phyloP scores from a whole-genome alignment of 2,113 vertebrate genomes.

The Oxyruncus cristatus region DNA sequence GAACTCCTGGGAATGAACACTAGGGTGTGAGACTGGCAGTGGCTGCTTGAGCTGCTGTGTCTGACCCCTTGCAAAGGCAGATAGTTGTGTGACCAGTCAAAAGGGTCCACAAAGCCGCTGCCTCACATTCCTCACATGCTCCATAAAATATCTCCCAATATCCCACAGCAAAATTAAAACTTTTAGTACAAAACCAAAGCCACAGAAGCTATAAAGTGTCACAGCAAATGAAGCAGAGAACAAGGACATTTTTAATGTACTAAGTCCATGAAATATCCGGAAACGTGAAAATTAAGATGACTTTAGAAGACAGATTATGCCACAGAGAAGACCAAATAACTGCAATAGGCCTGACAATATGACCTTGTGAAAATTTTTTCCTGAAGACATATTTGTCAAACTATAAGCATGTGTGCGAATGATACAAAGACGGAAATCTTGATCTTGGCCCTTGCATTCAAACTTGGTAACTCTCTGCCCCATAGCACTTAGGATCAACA shows the following conservation, averaged over 20 bases:
- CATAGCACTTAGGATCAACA: neutral
- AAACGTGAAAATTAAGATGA: neutral
- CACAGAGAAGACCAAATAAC: neutral
- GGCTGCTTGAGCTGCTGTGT: rapidly evolving
- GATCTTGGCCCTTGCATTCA: neutral
- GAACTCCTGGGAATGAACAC: rapidly evolving
- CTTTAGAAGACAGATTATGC: neutral
- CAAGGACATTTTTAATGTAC: neutral
- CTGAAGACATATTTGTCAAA: neutral
- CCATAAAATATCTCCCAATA: neutral
- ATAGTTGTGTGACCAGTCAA: rapidly evolving
- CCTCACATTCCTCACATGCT: neutral
- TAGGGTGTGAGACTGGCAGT: rapidly evolving
- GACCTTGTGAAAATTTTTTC: neutral
- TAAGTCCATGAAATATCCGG: neutral
- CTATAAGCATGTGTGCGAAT: neutral
- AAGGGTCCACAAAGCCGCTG: neutral
- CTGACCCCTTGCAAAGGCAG: neutral
- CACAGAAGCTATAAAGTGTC: neutral
- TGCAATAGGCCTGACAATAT: neutral
- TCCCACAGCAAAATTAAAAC: neutral
- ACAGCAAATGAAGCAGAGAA: constrained; percentile 26
- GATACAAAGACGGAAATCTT: neutral
- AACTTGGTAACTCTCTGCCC: neutral
- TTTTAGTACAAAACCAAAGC: neutral